phyloP scores from a whole-genome alignment of 2,888 invertebrate species.

The Diachrysia chrysitis region DNA sequence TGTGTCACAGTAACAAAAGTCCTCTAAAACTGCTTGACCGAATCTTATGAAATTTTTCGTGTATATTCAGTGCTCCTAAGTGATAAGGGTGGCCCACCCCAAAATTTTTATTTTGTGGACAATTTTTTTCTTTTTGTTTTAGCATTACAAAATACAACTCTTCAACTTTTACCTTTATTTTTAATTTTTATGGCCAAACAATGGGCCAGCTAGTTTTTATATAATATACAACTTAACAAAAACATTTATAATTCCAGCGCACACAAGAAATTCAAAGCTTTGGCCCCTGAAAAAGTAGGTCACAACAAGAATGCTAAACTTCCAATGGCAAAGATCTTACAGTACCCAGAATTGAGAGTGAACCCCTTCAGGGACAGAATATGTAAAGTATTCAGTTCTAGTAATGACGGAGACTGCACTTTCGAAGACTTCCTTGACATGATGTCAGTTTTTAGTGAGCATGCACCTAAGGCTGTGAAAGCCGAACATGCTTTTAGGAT shows the following conservation, averaged over 20 bases:
- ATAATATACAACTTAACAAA: conserved; percentile 27
- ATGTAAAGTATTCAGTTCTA: conserved; percentile 96
- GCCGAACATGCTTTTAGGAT: conserved; percentile 98
- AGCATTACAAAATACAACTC: too few relatives aligned
- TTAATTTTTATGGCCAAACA: too few relatives aligned
- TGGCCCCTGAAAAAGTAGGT: conserved; percentile 96
- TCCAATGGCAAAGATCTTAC: conserved; percentile 94
- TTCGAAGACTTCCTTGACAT: conserved; percentile 99
- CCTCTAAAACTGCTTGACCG: too few relatives aligned
- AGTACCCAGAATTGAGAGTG: conserved; percentile 95
- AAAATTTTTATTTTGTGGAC: too few relatives aligned
- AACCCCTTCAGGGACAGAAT: conserved; percentile 98
- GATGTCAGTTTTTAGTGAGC: conserved; percentile 98
- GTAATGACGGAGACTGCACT: conserved; percentile 96
- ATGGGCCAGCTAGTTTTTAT: too few relatives aligned
- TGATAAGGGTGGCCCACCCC: too few relatives aligned
- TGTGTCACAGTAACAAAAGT: too few relatives aligned
- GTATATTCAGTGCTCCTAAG: too few relatives aligned
- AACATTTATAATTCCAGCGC: conserved; percentile 89
- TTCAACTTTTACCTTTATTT: too few relatives aligned
- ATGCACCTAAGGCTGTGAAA: conserved; percentile 97
- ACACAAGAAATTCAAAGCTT: conserved; percentile 96
- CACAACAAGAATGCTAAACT: conserved; percentile 96
- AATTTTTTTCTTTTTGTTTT: too few relatives aligned
- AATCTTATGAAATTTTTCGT: too few relatives aligned